Conservation (phyloP, 2,797 vertebrate species). For the Microchirus variegatus region DNA sequence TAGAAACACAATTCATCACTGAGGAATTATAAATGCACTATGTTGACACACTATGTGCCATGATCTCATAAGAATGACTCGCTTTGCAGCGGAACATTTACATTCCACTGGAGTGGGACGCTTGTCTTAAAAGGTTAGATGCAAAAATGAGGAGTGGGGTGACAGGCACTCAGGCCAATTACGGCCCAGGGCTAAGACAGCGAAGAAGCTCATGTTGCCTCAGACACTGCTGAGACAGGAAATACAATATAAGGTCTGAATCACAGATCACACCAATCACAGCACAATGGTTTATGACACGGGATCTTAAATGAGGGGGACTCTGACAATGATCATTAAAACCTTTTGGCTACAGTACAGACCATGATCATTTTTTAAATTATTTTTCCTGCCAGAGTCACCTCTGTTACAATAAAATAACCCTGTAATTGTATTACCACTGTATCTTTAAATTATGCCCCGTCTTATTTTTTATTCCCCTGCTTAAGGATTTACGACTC, state of each 20-base stretch:
- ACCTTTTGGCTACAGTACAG: neutral
- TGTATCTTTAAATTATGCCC: neutral
- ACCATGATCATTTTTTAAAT: neutral
- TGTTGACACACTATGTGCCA: too few relatives aligned
- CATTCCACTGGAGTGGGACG: too few relatives aligned
- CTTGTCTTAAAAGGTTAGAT: too few relatives aligned
- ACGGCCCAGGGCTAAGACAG: too few relatives aligned
- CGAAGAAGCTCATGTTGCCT: too few relatives aligned
- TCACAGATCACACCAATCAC: neutral
- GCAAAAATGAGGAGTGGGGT: too few relatives aligned
- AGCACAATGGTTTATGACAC: neutral
- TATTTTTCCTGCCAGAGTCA: neutral
- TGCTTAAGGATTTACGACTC: slow-evolving; percentile 15
- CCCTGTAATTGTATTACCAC: neutral
- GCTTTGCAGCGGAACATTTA: too few relatives aligned
- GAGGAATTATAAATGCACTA: too few relatives aligned
- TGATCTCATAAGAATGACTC: too few relatives aligned
- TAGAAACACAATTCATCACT: too few relatives aligned
- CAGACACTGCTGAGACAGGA: too few relatives aligned
- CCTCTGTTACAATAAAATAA: neutral
- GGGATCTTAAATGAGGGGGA: neutral
- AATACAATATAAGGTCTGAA: too few relatives aligned
- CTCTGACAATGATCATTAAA: neutral
- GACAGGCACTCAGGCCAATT: neutral
- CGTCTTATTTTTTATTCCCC: slow-evolving; percentile 1